phyloP scores from a whole-genome alignment of 2,113 vertebrate genomes.

The Physeter macrocephalus region DNA sequence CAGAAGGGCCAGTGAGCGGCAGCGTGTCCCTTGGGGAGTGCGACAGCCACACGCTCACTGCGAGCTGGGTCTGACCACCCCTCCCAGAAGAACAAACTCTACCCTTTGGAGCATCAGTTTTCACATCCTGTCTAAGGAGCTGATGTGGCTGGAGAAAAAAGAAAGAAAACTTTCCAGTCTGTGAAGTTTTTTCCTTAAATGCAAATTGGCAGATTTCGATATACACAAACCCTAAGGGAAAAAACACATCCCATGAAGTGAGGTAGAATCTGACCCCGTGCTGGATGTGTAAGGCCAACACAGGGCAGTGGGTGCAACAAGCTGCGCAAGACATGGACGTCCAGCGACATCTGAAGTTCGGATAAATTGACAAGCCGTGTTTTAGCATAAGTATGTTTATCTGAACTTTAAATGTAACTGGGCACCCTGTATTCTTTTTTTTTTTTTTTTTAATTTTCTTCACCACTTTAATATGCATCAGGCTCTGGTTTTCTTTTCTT shows the following conservation, averaged over 20 bases:
- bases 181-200: constrained; percentile 65
- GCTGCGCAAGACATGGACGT: fast-evolving
- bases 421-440: too few species aligned
- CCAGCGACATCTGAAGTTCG: neutral
- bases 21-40: neutral
- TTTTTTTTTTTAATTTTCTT: too few species aligned
- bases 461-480: too few species aligned
- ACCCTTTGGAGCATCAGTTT: neutral
- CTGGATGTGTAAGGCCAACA: too few species aligned
- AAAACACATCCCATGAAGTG: neutral
- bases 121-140: neutral
- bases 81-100: constrained; percentile 68
- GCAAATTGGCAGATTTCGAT: constrained; percentile 64
- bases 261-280: neutral
- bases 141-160: neutral
- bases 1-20: neutral
- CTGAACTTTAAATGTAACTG: neutral
- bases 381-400: neutral
- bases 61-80: neutral
- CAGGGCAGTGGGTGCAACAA: neutral
- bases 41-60: neutral
- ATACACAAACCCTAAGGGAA: constrained; percentile 53
- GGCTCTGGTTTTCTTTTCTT: too few species aligned
- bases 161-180: constrained; percentile 30
- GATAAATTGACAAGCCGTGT: fast-evolving